Evolutionary conservation across 2,888 invertebrate genomes (phyloP).

Genomic region (Gymnocheta viridis): DNA sequence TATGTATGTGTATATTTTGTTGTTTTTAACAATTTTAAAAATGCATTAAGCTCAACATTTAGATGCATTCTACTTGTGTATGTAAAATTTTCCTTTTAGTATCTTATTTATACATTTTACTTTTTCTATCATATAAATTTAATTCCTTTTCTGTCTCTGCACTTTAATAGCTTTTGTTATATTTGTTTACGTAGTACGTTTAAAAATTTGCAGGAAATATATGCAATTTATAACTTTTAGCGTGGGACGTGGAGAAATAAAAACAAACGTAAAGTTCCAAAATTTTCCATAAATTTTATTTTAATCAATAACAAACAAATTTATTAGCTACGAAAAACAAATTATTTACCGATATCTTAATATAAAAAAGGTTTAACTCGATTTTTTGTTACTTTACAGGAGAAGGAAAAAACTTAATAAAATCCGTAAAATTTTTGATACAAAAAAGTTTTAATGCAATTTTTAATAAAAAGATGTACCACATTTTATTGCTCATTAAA

Average conservation of each 20-base stretch:
- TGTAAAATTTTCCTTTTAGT: neutral
- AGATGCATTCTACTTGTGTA: neutral
- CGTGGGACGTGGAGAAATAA: neutral
- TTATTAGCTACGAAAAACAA: no score
- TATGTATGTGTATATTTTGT: neutral
- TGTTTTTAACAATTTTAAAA: neutral
- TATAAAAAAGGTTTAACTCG: no score
- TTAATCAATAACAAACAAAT: no score
- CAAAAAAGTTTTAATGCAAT: no score
- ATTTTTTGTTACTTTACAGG: no score
- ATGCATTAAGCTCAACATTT: neutral
- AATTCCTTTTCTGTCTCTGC: neutral
- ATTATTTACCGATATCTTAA: no score
- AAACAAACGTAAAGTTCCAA: neutral
- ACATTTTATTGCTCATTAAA: no score
- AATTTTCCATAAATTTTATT: no score
- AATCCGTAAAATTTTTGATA: no score
- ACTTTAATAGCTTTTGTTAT: neutral
- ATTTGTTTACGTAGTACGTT: neutral
- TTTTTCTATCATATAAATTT: conserved; percentile 5
- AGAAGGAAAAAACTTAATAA: no score
- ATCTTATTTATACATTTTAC: neutral
- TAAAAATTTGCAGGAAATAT: neutral
- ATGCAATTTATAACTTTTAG: neutral
- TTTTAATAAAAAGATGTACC: no score